A percentile compares a stretch with the other conserved stretches of the same genome.
Evolutionary conservation across 2,888 invertebrate genomes (phyloP).

Genomic region (Myopa testacea): DNA sequence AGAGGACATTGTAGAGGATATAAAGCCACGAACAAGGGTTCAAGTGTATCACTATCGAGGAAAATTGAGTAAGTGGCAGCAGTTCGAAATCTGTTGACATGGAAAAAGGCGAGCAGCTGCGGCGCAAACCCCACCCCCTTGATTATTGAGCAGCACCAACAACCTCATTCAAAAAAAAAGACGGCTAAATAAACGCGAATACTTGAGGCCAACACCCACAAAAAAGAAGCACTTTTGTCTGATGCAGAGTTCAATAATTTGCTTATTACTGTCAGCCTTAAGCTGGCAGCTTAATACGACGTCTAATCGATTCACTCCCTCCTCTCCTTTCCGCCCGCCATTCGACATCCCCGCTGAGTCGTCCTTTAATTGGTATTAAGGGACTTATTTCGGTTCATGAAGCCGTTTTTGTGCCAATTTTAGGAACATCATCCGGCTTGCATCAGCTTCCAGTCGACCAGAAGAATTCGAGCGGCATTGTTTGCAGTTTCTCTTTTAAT

Average conservation of each 20-base stretch:
- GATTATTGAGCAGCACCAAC: background rate
- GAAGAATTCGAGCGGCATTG: background rate
- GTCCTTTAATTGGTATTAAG: slow-evolving; percentile 20
- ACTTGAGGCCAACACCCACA: background rate
- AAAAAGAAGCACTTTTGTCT: background rate
- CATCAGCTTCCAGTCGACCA: background rate
- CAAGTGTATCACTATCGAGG: background rate
- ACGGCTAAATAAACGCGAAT: background rate
- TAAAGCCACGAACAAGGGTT: background rate
- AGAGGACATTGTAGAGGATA: no score
- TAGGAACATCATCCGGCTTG: slow-evolving; percentile 21
- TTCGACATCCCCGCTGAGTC: background rate
- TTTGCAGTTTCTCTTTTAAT: background rate
- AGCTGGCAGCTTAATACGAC: slow-evolving; percentile 3
- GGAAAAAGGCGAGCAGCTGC: slow-evolving; percentile 16
- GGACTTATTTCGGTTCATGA: slow-evolving; percentile 15
- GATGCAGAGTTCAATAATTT: background rate
- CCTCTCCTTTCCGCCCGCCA: background rate
- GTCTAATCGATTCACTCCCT: background rate
- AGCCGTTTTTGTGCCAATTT: slow-evolving; percentile 15
- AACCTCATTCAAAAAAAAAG: background rate
- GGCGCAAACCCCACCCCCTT: slow-evolving; percentile 16
- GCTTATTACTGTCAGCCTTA: slow-evolving; percentile 5
- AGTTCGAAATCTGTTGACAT: background rate
- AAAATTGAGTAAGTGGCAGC: slow-evolving; percentile 3